Evolutionary conservation across 92 coral and sea anemone species (phyloP).

Genomic region (Bergia sp.): DNA sequence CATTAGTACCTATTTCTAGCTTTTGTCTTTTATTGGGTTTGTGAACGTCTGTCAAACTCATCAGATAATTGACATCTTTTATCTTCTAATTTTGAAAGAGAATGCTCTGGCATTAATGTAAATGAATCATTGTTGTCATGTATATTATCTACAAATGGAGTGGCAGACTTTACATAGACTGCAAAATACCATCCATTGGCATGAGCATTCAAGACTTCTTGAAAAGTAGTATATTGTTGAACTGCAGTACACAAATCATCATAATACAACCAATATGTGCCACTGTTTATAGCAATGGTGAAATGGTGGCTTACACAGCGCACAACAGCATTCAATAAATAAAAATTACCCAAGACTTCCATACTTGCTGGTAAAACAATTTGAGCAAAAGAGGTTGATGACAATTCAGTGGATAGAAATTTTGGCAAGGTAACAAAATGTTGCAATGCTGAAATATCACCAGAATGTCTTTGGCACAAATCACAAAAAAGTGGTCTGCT

Average conservation of each 20-base stretch:
- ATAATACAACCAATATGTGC: constrained; percentile 40
- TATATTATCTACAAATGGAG: no score
- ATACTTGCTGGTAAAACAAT: constrained; percentile 41
- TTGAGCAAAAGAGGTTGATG: constrained; percentile 51
- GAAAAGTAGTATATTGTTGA: constrained; percentile 33
- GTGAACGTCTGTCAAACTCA: background rate
- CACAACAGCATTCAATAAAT: constrained; percentile 52
- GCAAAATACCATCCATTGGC: constrained; percentile 34
- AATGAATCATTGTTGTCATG: no score
- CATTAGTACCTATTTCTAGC: constrained; percentile 27
- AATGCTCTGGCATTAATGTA: constrained; percentile 20
- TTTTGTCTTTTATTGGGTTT: constrained; percentile 37
- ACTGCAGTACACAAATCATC: constrained; percentile 48
- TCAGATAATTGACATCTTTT: constrained; percentile 27
- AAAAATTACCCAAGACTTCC: constrained; percentile 48
- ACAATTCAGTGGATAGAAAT: constrained; percentile 53
- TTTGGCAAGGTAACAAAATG: constrained; percentile 58
- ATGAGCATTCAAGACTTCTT: constrained; percentile 32
- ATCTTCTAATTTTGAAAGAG: constrained; percentile 34
- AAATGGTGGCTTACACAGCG: constrained; percentile 59
- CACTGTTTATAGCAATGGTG: constrained; percentile 57
- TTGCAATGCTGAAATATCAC: constrained; percentile 59
- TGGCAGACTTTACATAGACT: no score
- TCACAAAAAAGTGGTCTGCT: constrained; percentile 66
- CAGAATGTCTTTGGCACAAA: constrained; percentile 56